phyloP scores from a whole-genome alignment of 2,888 invertebrate species.

The Rhagonycha lutea region DNA sequence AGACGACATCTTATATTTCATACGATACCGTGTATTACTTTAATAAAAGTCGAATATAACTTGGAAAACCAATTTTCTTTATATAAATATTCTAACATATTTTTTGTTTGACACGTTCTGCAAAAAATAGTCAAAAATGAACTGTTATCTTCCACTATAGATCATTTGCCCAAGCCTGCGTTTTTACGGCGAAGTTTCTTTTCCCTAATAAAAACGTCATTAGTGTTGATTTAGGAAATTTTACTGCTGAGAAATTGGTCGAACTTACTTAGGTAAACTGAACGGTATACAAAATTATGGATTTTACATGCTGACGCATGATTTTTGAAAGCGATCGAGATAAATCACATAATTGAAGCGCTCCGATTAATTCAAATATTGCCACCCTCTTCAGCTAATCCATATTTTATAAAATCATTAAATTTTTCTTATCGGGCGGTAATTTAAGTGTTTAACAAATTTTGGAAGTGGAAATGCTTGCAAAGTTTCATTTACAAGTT shows the following conservation, averaged over 20 bases:
- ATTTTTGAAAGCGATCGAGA: not conserved
- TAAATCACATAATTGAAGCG: not conserved
- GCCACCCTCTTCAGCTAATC: not conserved
- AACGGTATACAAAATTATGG: not conserved
- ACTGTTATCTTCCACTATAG: not conserved
- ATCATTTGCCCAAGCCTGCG: not conserved
- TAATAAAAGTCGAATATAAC: not conserved
- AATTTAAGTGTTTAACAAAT: not conserved
- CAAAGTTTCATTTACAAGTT: not conserved
- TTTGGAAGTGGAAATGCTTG: not conserved
- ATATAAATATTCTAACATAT: not conserved
- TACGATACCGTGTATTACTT: not conserved
- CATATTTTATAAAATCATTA: not conserved
- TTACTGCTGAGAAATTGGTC: not conserved
- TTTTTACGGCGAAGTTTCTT: not conserved
- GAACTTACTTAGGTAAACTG: not conserved
- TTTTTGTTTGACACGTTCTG: not conserved
- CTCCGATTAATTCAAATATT: not conserved
- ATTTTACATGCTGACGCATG: not conserved
- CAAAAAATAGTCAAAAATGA: not conserved
- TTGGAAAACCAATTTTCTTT: not conserved
- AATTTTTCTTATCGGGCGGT: not conserved
- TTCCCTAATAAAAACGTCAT: not conserved
- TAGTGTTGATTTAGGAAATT: not conserved
- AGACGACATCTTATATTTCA: not conserved